These are phyloP conservation scores for Acanthosepion lycidas DNA, from an alignment of 2,888 invertebrate species.

Conservation along the genomic window DNA sequence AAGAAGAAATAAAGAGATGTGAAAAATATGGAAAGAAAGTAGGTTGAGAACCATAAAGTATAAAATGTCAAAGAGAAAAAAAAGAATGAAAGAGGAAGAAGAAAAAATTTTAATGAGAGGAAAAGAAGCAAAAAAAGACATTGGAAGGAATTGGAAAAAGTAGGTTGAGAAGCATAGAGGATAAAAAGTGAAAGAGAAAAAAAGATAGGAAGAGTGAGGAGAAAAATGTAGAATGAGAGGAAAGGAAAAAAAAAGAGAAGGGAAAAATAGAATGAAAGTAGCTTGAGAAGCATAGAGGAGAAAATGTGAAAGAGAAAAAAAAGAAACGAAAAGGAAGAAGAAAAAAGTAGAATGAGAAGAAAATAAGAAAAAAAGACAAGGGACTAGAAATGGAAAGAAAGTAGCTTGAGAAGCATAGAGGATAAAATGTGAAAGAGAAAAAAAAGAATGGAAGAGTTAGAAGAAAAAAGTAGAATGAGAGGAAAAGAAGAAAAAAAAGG, in stretches of 20 bases:
- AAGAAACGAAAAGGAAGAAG: background rate
- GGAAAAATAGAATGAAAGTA: background rate
- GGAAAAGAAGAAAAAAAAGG: background rate
- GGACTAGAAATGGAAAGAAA: background rate
- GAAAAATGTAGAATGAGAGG: background rate
- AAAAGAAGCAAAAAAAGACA: background rate
- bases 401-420: background rate
- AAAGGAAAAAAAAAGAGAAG: too few species aligned
- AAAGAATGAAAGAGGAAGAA: background rate
- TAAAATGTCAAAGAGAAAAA: background rate
- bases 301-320: background rate
- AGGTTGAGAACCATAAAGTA: background rate
- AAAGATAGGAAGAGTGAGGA: background rate
- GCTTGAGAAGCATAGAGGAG: background rate
- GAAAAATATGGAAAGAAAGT: background rate
- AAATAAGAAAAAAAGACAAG: background rate
- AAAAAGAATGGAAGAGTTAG: background rate
- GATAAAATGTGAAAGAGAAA: background rate
- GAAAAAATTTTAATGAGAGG: background rate
- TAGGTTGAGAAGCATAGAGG: background rate
- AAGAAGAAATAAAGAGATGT: too few species aligned
- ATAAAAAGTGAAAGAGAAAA: background rate
- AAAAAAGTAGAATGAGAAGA: background rate
- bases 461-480: background rate
- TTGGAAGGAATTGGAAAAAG: too few species aligned